Evolutionary conservation across 2,113 vertebrate species (phyloP).

Genomic region (Campylorhamphus procurvoides): DNA sequence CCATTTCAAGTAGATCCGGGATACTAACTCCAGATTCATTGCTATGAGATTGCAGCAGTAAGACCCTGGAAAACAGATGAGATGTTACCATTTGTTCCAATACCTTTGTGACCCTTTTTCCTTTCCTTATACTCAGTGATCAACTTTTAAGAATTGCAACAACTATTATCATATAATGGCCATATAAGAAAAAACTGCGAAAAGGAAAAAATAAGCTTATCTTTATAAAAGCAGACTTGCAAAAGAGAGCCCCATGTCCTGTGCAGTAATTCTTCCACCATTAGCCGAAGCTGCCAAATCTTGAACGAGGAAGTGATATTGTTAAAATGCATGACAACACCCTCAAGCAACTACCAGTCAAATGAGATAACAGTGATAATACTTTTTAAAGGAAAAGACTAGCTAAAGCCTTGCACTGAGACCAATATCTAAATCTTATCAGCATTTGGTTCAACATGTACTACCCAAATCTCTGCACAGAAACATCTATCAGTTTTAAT

Average conservation of each 20-base stretch:
- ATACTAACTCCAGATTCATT: neutral
- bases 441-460: neutral
- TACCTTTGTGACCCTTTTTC: neutral
- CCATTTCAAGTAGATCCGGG: neutral
- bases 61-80: neutral
- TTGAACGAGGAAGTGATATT: constrained; percentile 35
- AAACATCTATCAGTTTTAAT: neutral
- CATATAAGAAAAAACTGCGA: neutral
- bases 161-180: neutral
- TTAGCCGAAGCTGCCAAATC: constrained; percentile 33
- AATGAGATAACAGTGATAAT: constrained; percentile 29
- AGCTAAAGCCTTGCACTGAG: constrained; percentile 9
- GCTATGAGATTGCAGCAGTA: neutral
- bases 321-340: constrained; percentile 32
- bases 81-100: neutral
- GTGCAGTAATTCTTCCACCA: neutral
- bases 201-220: constrained; percentile 23
- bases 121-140: neutral
- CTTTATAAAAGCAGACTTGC: neutral
- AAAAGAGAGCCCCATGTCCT: neutral
- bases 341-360: constrained; percentile 47
- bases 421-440: neutral
- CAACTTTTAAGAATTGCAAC: neutral
- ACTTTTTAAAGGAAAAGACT: constrained; percentile 26
- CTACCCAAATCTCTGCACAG: neutral